These are phyloP conservation scores for Acholoe squamosa DNA, from an alignment of 2,888 invertebrate species.

Conservation along the genomic window DNA sequence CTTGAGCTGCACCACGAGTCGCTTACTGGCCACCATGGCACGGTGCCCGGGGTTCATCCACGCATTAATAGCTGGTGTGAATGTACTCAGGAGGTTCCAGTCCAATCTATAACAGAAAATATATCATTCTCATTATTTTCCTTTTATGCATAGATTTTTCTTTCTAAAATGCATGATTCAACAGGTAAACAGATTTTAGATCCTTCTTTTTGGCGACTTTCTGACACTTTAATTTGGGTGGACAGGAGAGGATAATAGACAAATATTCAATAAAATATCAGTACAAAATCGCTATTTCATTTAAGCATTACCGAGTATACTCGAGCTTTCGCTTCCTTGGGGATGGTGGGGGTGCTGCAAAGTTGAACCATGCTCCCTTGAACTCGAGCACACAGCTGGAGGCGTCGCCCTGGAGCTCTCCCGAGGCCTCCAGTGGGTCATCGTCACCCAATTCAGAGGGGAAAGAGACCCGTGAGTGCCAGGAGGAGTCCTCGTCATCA, in stretches of 20 bases:
- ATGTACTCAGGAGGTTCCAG: slow-evolving; percentile 97
- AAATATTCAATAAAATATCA: no score
- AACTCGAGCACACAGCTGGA: slow-evolving; percentile 94
- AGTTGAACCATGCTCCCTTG: slow-evolving; percentile 97
- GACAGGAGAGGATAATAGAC: no score
- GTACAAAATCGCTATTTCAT: neutral
- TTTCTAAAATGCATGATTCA: no score
- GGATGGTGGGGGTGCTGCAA: slow-evolving; percentile 97
- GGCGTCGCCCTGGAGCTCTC: slow-evolving; percentile 79
- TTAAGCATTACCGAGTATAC: slow-evolving; percentile 89
- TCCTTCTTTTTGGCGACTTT: no score
- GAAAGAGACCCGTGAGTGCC: slow-evolving; percentile 61
- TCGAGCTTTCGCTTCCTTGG: slow-evolving; percentile 97
- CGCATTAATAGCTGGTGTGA: slow-evolving; percentile 97
- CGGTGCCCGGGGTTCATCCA: slow-evolving; percentile 98
- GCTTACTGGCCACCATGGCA: slow-evolving; percentile 92
- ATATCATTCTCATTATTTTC: no score
- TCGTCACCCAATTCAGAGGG: slow-evolving; percentile 49
- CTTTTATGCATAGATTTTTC: no score
- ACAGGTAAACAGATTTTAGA: no score
- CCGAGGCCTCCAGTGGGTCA: neutral
- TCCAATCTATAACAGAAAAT: slow-evolving; percentile 87
- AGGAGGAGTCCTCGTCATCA: slow-evolving; percentile 67
- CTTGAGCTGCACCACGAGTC: slow-evolving; percentile 89
- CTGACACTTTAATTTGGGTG: no score